Conservation (phyloP, 2,797 vertebrate genomes). For the Xiphophorus birchmanni region DNA sequence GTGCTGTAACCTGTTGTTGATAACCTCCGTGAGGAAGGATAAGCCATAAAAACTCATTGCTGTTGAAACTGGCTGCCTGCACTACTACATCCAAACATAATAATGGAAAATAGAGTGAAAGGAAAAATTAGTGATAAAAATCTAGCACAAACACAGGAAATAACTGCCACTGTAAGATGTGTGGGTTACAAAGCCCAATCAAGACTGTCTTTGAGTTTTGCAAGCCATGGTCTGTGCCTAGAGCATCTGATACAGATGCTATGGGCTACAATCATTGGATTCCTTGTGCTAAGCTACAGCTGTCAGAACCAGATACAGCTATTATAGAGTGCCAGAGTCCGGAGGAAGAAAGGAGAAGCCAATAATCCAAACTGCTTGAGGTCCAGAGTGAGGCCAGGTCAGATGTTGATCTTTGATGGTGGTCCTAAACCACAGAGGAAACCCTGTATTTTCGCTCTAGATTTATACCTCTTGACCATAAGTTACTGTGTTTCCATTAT, state of each 20-base stretch:
- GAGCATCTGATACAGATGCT: neutral
- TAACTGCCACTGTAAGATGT: neutral
- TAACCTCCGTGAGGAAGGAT: neutral
- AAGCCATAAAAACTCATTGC: neutral
- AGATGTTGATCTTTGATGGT: neutral
- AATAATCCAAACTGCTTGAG: neutral
- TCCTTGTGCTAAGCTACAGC: neutral
- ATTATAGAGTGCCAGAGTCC: neutral
- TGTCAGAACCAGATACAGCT: neutral
- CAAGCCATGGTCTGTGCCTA: neutral
- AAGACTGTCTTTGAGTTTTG: neutral
- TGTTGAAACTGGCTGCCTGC: neutral
- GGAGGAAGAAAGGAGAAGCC: neutral
- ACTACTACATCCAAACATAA: neutral
- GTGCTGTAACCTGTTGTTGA: neutral
- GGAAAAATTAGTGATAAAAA: neutral
- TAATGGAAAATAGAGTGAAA: neutral
- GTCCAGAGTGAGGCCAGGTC: neutral
- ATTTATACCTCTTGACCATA: neutral
- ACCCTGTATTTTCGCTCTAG: neutral
- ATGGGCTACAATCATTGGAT: neutral
- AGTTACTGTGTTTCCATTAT: neutral
- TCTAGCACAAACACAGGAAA: neutral
- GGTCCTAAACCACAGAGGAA: neutral
- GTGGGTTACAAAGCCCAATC: neutral